A percentile compares a stretch with the other conserved stretches of the same genome.
Evolutionary conservation across 2,888 invertebrate species (phyloP).

Genomic region (Anagyrus pseudococci): DNA sequence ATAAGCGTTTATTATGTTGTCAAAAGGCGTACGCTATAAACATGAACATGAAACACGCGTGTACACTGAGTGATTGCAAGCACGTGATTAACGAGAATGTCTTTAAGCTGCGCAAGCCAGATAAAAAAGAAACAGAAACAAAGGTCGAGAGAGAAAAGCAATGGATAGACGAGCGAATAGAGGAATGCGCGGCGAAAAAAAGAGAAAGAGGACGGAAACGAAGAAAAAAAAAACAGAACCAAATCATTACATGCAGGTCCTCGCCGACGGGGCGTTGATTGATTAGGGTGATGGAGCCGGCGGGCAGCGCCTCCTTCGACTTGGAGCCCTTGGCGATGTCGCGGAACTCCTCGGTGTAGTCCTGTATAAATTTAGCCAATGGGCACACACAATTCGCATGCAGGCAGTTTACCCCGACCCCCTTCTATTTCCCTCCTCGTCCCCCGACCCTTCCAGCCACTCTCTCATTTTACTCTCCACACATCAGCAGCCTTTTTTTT

Average conservation of each 20-base stretch:
- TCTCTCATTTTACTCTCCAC: background rate
- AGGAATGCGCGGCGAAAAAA: too few species aligned
- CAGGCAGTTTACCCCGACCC: conserved; percentile 55
- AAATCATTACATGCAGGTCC: conserved; percentile 83
- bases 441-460: conserved; percentile 1
- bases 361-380: conserved; percentile 69
- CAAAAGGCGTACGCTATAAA: too few species aligned
- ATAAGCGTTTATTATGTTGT: too few species aligned
- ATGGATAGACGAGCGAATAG: conserved; percentile 7
- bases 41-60: too few species aligned
- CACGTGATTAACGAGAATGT: too few species aligned
- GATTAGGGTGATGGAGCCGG: conserved; percentile 92
- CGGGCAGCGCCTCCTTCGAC: conserved; percentile 90
- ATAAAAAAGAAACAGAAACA: too few species aligned
- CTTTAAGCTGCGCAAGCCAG: too few species aligned
- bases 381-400: conserved; percentile 61
- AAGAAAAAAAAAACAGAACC: conserved; percentile 53
- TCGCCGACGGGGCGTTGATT: conserved; percentile 95
- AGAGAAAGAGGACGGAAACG: conserved; percentile 44
- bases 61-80: too few species aligned
- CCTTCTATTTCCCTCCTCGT: conserved; percentile 6
- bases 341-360: conserved; percentile 96
- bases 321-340: conserved; percentile 92
- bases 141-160: conserved; percentile 5
- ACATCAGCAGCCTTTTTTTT: background rate